Evolutionary conservation across 2,797 vertebrate genomes (phyloP).

Genomic region (Neosilurus mollespiculum): DNA sequence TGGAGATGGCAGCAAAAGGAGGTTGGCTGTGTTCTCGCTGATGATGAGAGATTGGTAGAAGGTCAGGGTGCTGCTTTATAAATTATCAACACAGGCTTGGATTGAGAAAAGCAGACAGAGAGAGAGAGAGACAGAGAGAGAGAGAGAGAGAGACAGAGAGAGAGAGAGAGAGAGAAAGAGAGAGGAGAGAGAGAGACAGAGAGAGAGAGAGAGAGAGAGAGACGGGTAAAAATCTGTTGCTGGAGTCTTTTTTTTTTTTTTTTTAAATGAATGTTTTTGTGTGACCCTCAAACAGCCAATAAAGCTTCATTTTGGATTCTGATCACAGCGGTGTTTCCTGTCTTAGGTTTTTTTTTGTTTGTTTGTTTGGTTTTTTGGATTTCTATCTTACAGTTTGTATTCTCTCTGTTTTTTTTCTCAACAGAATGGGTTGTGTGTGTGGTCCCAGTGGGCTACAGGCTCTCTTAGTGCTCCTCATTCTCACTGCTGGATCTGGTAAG

Average conservation of each 20-base stretch:
- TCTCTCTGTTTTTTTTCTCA: slow-evolving; percentile 34
- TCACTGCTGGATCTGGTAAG: slow-evolving; percentile 47
- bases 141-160: background rate
- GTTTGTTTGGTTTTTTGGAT: too few species aligned
- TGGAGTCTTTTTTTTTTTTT: slow-evolving; percentile 39
- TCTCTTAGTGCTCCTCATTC: slow-evolving; percentile 40
- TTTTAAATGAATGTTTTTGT: slow-evolving; percentile 44
- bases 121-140: slow-evolving; percentile 13
- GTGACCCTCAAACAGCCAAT: slow-evolving; percentile 36
- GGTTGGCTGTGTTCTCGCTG: slow-evolving; percentile 34
- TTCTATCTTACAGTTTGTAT: background rate
- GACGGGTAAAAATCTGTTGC: background rate
- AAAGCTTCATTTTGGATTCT: slow-evolving; percentile 31
- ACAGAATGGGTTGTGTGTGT: slow-evolving; percentile 46
- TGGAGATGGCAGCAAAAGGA: slow-evolving; percentile 1
- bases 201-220: background rate
- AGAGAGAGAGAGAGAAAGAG: slow-evolving; percentile 1
- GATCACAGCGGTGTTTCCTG: slow-evolving; percentile 22
- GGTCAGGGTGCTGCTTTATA: slow-evolving; percentile 27
- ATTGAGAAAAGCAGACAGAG: background rate
- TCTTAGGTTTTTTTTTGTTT: background rate
- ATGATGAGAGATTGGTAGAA: slow-evolving; percentile 31
- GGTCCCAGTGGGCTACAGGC: slow-evolving; percentile 15
- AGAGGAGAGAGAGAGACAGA: too few species aligned
- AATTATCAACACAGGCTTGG: slow-evolving; percentile 19